Evolutionary conservation across 2,113 vertebrate species (phyloP).

Genomic region (Tychaedon coryphoeus): DNA sequence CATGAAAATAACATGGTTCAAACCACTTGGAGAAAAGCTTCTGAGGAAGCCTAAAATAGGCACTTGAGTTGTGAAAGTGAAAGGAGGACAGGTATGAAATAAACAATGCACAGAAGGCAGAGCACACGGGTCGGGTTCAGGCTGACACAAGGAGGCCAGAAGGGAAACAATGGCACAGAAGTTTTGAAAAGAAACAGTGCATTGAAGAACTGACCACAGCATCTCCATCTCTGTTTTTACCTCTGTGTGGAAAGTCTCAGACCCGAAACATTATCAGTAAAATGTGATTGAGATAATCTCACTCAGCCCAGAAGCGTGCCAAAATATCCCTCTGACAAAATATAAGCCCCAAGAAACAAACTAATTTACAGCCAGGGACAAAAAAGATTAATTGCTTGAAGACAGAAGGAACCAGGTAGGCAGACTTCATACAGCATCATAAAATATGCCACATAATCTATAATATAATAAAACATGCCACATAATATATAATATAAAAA

Average conservation of each 20-base stretch:
- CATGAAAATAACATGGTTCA: not conserved
- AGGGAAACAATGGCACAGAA: not conserved
- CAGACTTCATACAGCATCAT: conserved; percentile 24
- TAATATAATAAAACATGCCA: not conserved
- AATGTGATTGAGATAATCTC: conserved; percentile 32
- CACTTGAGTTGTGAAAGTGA: not conserved
- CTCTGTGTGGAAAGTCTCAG: not conserved
- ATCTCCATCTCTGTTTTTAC: not conserved
- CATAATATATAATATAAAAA: not conserved
- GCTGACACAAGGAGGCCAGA: conserved; percentile 19
- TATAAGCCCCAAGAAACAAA: conserved; percentile 47
- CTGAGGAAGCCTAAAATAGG: conserved; percentile 1
- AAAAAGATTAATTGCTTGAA: conserved; percentile 32
- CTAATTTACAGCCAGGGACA: conserved; percentile 45
- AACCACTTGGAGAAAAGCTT: not conserved
- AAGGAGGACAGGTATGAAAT: conserved; percentile 34
- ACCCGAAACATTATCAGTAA: not conserved
- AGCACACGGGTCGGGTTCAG: not conserved
- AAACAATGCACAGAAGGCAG: not conserved
- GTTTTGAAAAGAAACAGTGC: not conserved
- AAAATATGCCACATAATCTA: not conserved
- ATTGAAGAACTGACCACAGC: not conserved
- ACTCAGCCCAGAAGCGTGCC: conserved; percentile 17
- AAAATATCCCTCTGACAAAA: conserved; percentile 44
- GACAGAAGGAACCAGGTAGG: not conserved